These are phyloP conservation scores for Leptarthrus brevirostris DNA, from an alignment of 2,888 invertebrate species.

Conservation along the genomic window DNA sequence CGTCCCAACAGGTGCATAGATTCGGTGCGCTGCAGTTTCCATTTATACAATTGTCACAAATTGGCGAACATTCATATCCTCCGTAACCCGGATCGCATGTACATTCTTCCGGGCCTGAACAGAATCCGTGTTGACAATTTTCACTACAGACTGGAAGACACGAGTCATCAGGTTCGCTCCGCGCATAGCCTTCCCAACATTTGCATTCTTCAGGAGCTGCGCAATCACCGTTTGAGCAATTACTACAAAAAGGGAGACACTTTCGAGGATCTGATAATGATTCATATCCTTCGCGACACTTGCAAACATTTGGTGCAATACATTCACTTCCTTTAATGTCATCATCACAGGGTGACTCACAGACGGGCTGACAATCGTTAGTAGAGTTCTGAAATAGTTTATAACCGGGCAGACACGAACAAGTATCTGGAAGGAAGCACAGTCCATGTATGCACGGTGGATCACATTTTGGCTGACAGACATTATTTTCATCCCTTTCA, in stretches of 20 bases:
- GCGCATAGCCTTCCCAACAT: conserved; percentile 66
- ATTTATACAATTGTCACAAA: conserved; percentile 61
- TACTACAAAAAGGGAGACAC: conserved; percentile 61
- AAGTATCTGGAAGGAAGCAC: conserved; percentile 34
- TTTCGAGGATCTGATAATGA: conserved; percentile 51
- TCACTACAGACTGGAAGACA: conserved; percentile 60
- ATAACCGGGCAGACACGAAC: conserved; percentile 45
- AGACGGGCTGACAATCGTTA: conserved; percentile 51
- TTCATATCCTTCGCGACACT: conserved; percentile 7
- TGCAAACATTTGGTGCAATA: conserved; percentile 44
- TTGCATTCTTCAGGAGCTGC: conserved; percentile 67
- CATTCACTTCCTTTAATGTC: conserved; percentile 15
- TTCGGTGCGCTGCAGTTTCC: conserved; percentile 57
- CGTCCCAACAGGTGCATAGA: conserved; percentile 56
- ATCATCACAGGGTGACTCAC: neutral
- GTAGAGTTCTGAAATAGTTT: neutral
- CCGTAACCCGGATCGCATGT: conserved; percentile 61
- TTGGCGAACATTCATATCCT: conserved; percentile 66
- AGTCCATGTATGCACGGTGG: conserved; percentile 43
- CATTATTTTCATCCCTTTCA: conserved; percentile 59
- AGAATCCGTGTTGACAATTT: conserved; percentile 65
- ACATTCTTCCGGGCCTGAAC: conserved; percentile 65
- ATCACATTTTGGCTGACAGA: conserved; percentile 76
- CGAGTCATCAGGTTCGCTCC: conserved; percentile 48
- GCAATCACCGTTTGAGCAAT: conserved; percentile 63